Conservation (phyloP, 1,140 invertebrate species). For the Drosophila bipectinata region DNA sequence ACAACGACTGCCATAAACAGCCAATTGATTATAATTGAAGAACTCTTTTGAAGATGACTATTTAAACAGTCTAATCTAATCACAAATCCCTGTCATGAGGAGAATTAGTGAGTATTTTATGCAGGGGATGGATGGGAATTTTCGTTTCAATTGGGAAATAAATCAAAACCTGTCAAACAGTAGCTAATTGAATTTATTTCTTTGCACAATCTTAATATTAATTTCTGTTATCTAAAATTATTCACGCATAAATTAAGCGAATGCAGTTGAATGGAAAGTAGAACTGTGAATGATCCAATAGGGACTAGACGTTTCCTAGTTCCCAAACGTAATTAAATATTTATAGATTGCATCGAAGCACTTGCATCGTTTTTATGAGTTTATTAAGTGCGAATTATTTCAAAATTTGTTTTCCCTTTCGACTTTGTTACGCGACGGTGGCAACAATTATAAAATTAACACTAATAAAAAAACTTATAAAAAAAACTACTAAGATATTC, state of each 20-base stretch:
- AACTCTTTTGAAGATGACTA: slow-evolving; percentile 5
- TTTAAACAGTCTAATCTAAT: slow-evolving; percentile 30
- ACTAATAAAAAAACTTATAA: slow-evolving; percentile 15
- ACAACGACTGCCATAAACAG: slow-evolving; percentile 6
- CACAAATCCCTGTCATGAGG: slow-evolving; percentile 8
- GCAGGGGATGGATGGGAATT: slow-evolving; percentile 13
- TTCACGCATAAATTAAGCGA: slow-evolving; percentile 57
- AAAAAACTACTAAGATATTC: background rate
- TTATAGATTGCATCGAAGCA: slow-evolving; percentile 44
- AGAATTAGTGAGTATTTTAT: slow-evolving; percentile 5
- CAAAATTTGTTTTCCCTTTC: slow-evolving; percentile 20
- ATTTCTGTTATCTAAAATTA: slow-evolving; percentile 61
- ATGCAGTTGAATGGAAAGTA: slow-evolving; percentile 49
- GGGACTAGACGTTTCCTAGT: slow-evolving; percentile 16
- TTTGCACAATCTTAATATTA: slow-evolving; percentile 27
- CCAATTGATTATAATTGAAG: slow-evolving; percentile 1
- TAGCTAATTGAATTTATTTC: slow-evolving; percentile 39
- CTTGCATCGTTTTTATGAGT: slow-evolving; percentile 42
- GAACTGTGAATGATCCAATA: slow-evolving; percentile 4
- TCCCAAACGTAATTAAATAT: slow-evolving; percentile 66
- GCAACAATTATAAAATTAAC: slow-evolving; percentile 23
- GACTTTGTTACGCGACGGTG: slow-evolving; percentile 19
- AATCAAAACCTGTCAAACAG: slow-evolving; percentile 37
- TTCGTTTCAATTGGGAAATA: slow-evolving; percentile 13
- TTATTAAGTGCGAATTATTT: slow-evolving; percentile 55